These are phyloP conservation scores for Drosophila pseudoananassae DNA, from an alignment of 1,140 invertebrate genomes.

Conservation along the genomic window DNA sequence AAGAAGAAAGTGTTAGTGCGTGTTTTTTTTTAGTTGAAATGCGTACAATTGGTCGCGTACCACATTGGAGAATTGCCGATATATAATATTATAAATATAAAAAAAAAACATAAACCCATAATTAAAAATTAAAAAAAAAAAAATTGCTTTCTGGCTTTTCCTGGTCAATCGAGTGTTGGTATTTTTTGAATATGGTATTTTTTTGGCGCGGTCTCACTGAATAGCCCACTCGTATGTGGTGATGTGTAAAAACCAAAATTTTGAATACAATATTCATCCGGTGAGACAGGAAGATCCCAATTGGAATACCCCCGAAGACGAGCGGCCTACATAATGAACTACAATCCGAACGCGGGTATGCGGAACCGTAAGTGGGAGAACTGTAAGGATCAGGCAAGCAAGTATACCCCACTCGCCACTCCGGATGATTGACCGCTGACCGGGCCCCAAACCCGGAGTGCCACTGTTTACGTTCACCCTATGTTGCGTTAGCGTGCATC, in stretches of 20 bases:
- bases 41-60: no score
- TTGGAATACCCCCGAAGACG: background rate
- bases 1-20: no score
- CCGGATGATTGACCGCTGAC: slow-evolving; percentile 13
- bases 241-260: slow-evolving; percentile 41
- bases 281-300: slow-evolving; percentile 14
- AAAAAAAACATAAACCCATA: no score
- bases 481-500: slow-evolving; percentile 20
- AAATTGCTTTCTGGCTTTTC: no score
- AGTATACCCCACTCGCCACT: slow-evolving; percentile 61
- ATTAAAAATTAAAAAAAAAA: no score
- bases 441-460: slow-evolving; percentile 16
- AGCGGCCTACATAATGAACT: slow-evolving; percentile 69
- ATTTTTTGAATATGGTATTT: background rate
- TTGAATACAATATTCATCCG: slow-evolving; percentile 20
- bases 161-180: background rate
- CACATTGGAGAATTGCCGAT: no score
- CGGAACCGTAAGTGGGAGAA: slow-evolving; percentile 85
- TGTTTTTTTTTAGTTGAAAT: no score
- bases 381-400: slow-evolving; percentile 82
- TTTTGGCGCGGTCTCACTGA: slow-evolving; percentile 12
- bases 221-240: slow-evolving; percentile 30
- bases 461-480: slow-evolving; percentile 10
- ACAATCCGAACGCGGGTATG: slow-evolving; percentile 85
- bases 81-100: no score